Base-by-base conservation (phyloP, 35 echinoderm and acorn worm genomes). In the Lytechinus pictus region DNA sequence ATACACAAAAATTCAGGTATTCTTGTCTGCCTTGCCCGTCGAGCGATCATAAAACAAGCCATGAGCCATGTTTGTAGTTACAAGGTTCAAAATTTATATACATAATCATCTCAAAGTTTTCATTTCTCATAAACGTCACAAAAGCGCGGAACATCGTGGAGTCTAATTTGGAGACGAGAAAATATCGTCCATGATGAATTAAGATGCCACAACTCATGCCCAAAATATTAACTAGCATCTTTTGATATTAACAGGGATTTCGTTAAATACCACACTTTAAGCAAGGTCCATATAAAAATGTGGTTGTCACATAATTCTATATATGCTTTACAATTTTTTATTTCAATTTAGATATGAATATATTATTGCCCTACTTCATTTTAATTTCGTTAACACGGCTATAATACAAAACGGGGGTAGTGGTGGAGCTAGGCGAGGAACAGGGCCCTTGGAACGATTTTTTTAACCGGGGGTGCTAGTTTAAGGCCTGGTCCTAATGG, bases 1-100 rank as follows among this genome's bases (percentile, higher is more conserved):
- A 90, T 90, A 90, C 88, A 90, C 88, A 90, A 54, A 44, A 90
- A 90, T 52, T 90, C 88, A 90, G 88, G 28, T 90, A 90, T 90
- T 54, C 52, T 90, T 90, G 28, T 90, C 28, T 54, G 88, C 28
- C 28, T 90, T 90, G 88, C 29, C 28, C n/a, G 88, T 90, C 52
- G 29, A 16, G 29, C 52, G 88, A 28, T 54, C 28, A 52, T 52
- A 90, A 90, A 90, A 44, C 28, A 52, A 90, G 52, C 88, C 88
- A 54, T 90, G 88, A 52, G 88, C 24, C 28, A 12, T 90, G 88
- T 90, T 90, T 90, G 88, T 90, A 90, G 88, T 90, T 90, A 44
- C 52, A 90, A 54, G 88, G 52, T 44, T 90, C 52, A 54, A 44
- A 54, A 90, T 90, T 90, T 90, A 90, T 90, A 90, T 90, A 90